A percentile compares a stretch with the other conserved stretches of the same genome.
phyloP scores from a whole-genome alignment of 2,113 vertebrate species.

The Notarius lentiginosus region DNA sequence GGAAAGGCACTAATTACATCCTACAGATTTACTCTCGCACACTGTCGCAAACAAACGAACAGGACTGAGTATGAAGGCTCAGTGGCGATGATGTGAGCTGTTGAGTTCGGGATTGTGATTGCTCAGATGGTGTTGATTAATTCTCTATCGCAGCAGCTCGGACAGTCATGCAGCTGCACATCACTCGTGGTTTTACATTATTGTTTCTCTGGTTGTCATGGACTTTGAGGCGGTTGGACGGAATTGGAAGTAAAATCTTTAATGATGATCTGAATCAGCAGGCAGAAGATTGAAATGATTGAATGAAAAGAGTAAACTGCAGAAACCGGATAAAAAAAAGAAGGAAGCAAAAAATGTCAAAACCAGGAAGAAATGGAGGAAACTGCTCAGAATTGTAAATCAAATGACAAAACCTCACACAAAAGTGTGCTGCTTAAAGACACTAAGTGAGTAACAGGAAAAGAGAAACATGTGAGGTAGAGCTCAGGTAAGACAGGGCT shows the following conservation, averaged over 20 bases:
- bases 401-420: too few species aligned
- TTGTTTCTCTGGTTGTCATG: not conserved
- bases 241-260: not conserved
- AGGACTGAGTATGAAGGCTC: not conserved
- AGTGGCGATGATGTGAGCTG: not conserved
- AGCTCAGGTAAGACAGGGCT: not conserved
- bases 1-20: not conserved
- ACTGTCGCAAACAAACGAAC: not conserved
- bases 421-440: too few species aligned
- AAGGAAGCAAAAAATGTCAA: not conserved
- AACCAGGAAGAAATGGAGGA: not conserved
- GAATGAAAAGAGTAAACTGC: not conserved
- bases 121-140: not conserved
- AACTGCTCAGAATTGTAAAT: too few species aligned
- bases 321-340: not conserved
- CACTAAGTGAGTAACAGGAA: not conserved
- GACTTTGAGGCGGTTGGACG: not conserved
- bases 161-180: not conserved
- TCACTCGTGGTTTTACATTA: too few species aligned
- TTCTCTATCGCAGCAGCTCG: not conserved
- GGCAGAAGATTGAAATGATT: not conserved
- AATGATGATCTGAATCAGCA: not conserved
- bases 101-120: not conserved
- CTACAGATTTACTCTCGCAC: not conserved
- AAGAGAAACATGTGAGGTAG: not conserved